A percentile compares a stretch with the other conserved stretches of the same genome.
These are phyloP conservation scores for Xylophagus ater DNA, from an alignment of 2,888 invertebrate genomes.

Conservation along the genomic window DNA sequence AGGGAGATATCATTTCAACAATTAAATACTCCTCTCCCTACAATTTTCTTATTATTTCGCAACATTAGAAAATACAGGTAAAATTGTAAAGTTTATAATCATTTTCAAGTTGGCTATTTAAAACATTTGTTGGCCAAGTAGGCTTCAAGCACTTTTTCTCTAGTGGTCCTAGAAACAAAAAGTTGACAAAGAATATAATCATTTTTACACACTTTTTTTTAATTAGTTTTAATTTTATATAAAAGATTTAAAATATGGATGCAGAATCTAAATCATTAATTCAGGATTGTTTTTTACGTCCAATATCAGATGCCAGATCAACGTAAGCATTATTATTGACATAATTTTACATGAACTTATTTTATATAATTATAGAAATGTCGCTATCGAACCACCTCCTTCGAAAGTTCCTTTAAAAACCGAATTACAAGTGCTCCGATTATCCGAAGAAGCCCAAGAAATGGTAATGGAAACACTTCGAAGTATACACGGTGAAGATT, in stretches of 20 bases:
- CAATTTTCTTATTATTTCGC: too few relatives aligned
- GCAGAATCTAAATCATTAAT: constrained; percentile 46
- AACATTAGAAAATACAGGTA: too few relatives aligned
- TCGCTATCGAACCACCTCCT: constrained; percentile 37
- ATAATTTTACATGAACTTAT: neutral
- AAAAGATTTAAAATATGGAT: constrained; percentile 42
- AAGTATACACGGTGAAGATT: constrained; percentile 62
- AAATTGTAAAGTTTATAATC: too few relatives aligned
- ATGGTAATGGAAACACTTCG: constrained; percentile 62
- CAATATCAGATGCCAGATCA: constrained; percentile 50
- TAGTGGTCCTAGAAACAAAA: too few relatives aligned
- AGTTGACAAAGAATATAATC: too few relatives aligned
- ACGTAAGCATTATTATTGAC: constrained; percentile 29
- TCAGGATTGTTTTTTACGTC: constrained; percentile 53
- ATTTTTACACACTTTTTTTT: neutral
- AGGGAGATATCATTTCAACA: too few relatives aligned
- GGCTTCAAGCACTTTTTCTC: too few relatives aligned
- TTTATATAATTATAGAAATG: constrained; percentile 24
- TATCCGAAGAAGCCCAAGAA: constrained; percentile 58
- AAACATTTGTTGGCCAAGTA: too few relatives aligned
- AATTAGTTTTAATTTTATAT: neutral
- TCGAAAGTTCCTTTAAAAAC: constrained; percentile 51
- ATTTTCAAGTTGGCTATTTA: too few relatives aligned
- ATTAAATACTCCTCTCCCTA: too few relatives aligned
- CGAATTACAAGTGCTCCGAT: constrained; percentile 60